Conservation (phyloP, 2,797 vertebrate genomes). For the Urosaurus nigricauda region DNA sequence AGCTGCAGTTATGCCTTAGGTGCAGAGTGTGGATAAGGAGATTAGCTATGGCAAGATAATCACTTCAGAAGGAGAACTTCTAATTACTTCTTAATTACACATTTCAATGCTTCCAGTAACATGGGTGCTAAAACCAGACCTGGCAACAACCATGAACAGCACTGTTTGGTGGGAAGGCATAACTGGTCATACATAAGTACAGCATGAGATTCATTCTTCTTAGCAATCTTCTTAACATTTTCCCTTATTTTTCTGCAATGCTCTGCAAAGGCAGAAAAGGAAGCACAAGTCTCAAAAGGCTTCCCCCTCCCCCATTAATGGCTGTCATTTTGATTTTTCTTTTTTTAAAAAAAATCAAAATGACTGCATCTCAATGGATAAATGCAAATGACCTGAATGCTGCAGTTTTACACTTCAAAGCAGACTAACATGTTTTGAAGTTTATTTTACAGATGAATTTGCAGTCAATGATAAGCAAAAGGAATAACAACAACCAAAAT, state of each 20-base stretch:
- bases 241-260: conserved; percentile 47
- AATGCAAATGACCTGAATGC: conserved; percentile 62
- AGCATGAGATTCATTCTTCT: conserved; percentile 51
- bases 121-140: conserved; percentile 65
- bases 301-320: conserved; percentile 52
- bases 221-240: conserved; percentile 51
- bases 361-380: conserved; percentile 58
- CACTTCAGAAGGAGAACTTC: conserved; percentile 81
- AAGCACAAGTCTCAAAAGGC: conserved; percentile 24
- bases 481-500: conserved; percentile 13
- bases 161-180: conserved; percentile 54
- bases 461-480: conserved; percentile 60
- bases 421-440: conserved; percentile 62
- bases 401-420: conserved; percentile 68
- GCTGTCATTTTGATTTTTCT: conserved; percentile 61
- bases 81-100: conserved; percentile 79
- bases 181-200: conserved; percentile 54
- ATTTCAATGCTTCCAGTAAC: conserved; percentile 73
- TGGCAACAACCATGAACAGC: conserved; percentile 48
- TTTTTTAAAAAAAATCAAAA: conserved; percentile 26
- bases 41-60: conserved; percentile 82
- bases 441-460: conserved; percentile 67
- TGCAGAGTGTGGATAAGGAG: conserved; percentile 78
- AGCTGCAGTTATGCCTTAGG: conserved; percentile 77
- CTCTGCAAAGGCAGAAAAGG: conserved; percentile 12